These are phyloP conservation scores for Benthosema pterotum DNA, from an alignment of 2,797 vertebrate genomes.

Conservation along the genomic window DNA sequence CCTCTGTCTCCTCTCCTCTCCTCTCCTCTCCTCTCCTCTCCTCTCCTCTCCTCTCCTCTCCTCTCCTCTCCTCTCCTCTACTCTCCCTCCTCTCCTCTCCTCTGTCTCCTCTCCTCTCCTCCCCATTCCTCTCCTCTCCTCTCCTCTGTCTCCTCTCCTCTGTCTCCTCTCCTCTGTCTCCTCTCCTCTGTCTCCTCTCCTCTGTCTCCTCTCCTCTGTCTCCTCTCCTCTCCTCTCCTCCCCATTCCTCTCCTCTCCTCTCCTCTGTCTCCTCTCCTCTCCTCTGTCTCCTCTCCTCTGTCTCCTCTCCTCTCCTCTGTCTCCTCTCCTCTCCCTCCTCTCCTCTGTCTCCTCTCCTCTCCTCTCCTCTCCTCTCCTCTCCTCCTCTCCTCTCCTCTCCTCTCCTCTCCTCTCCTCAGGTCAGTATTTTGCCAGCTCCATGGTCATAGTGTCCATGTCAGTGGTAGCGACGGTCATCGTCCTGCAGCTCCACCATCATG, in stretches of 20 bases:
- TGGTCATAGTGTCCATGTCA: slow-evolving; percentile 86
- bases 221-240: neutral
- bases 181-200: no score
- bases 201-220: slow-evolving; percentile 15
- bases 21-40: no score
- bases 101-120: no score
- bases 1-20: no score
- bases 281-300: slow-evolving; percentile 37
- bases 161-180: no score
- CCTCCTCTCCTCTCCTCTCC: slow-evolving; percentile 8
- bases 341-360: slow-evolving; percentile 54
- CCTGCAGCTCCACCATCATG: slow-evolving; percentile 85
- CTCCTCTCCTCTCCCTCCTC: slow-evolving; percentile 42
- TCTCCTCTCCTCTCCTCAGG: slow-evolving; percentile 59
- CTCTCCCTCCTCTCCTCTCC: no score
- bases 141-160: neutral
- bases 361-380: slow-evolving; percentile 82
- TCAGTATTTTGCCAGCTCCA: slow-evolving; percentile 86
- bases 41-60: no score
- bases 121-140: neutral
- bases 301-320: slow-evolving; percentile 33
- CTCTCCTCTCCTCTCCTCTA: no score
- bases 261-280: slow-evolving; percentile 29
- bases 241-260: slow-evolving; percentile 16
- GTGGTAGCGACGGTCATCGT: slow-evolving; percentile 85